Base-by-base conservation (phyloP, 1,140 invertebrate species). In the Lanistes nyassanus region DNA sequence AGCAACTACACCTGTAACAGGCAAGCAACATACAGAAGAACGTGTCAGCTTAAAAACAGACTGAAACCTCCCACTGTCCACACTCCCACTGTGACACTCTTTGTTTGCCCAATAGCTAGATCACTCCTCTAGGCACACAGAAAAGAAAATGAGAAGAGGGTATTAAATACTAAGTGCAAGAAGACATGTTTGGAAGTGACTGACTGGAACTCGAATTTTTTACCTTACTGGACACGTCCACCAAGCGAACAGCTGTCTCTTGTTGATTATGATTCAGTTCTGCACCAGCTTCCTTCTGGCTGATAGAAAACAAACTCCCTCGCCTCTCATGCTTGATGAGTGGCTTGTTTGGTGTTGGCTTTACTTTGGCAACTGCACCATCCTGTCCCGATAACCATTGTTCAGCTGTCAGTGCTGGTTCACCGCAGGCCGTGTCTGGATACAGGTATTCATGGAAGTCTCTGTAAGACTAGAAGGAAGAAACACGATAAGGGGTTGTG, bases 381-480 rank as follows among this genome's bases (percentile, higher is more conserved):
- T 83, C 83, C 60, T 86, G 72, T 76, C 85, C 84, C 67, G 92
- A 91, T 21, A 95, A 90, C 96, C 96, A 97, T 80, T 94, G 92
- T 60, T 92, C 89, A 29, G 94, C 93, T 60, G 92, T 93, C 78
- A 96, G 90, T 74, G 94, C 92, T 0, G 95, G 94, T 76, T 94
- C 91, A 51, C 92, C 93, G 37, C 94, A 94, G 55, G 90, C 88
- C 16, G 96, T 98, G 56, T 97, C 95, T 0, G 96, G 96, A 90
- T 95, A 98, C 68, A 98, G 89, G 87, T 98, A 96, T 9, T 93
- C 92, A 90, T 98, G 96, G 87, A 96, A 98, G 80, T 98, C 96
- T 83, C 95, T 92, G 87, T 96, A 97, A n/a, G 94, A 94, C 94
- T 95, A 87, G 85, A 83, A 80, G 79, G 86, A 83, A 82, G 68